Evolutionary conservation across 2,797 vertebrate genomes (phyloP), one percentile per base, ranked within the genome.

Genomic region (Gobio occitaniae): DNA sequence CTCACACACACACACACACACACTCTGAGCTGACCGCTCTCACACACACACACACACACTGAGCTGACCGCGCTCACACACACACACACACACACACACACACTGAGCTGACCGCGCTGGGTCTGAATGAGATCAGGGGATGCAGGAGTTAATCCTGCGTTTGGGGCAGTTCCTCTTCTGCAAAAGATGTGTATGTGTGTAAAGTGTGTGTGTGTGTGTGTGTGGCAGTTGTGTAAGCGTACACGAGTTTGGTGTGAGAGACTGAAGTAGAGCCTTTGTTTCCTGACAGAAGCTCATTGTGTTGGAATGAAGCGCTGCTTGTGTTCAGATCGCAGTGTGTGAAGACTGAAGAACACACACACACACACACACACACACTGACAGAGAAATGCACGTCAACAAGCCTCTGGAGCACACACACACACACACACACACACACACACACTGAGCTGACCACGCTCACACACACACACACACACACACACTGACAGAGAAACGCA

Each of bases 251-350:
- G 36, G 63, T 44, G 82, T 44, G 56, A 79, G 88, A 77, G n/a
- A 41, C 78, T 77, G 82, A 84, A 84, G 86, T 70, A 61, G 44
- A 56, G 41, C 48, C 86, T 72, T 86, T 89, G 86, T 86, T 59
- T 32, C 25, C 6, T 19, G 70, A 87, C 88, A 89, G 86, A 87
- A 82, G 86, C 82, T 82, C 68, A 59, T 78, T 86, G 54, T 82
- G 72, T 66, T 59, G 19, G 63, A 71, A 59, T 89, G 72, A 86
- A 81, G 75, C n/a, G 41, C 50, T 21, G 38, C 80, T 82, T 87
- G 86, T 82, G 71, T 83, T 70, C 32, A 52, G 41, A 68, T 38
- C 71, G 44, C 41, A 13, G 48, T 5, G 48, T 15, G 15, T 17
- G 2, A 44, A 29, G 38, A 41, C 38, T 41, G 66, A 69, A 69